Conservation (phyloP, 2,888 invertebrate genomes). For the Pristionchus entomophagus region DNA sequence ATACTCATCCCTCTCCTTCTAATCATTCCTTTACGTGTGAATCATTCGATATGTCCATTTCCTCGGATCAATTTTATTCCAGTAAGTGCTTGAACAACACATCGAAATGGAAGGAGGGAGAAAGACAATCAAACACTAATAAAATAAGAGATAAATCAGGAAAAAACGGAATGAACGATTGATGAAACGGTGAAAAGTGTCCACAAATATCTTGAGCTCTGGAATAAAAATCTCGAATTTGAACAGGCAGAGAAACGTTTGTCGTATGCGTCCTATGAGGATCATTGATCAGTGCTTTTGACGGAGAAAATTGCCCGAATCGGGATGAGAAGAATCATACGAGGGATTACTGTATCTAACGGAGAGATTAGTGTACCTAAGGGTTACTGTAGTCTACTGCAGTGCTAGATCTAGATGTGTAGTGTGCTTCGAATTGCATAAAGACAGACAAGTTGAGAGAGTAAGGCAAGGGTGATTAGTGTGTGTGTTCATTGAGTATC, state of each 20-base stretch:
- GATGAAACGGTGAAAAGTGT: not conserved
- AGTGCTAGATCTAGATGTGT: not conserved
- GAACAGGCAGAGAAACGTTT: not conserved
- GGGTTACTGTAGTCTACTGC: not conserved
- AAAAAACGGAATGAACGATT: constrained; percentile 21
- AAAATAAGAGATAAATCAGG: not conserved
- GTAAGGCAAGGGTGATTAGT: not conserved
- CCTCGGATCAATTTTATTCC: constrained; percentile 10
- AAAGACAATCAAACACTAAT: constrained; percentile 35
- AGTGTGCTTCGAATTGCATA: not conserved
- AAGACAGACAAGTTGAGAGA: constrained; percentile 29
- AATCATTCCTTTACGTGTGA: not conserved
- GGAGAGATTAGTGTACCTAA: too few relatives aligned
- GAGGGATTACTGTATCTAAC: not conserved
- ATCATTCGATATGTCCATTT: not conserved
- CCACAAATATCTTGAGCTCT: constrained; percentile 17
- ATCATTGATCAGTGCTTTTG: constrained; percentile 21
- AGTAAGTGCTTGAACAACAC: not conserved
- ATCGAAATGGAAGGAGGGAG: constrained; percentile 2
- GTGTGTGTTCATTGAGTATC: not conserved
- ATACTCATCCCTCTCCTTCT: not conserved
- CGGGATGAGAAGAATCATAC: not conserved
- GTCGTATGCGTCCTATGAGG: constrained; percentile 42
- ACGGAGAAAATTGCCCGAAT: constrained; percentile 21
- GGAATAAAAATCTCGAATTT: constrained; percentile 6